These are phyloP conservation scores for Neoscelio sp. DNA, from an alignment of 2,888 invertebrate genomes.

Conservation along the genomic window DNA sequence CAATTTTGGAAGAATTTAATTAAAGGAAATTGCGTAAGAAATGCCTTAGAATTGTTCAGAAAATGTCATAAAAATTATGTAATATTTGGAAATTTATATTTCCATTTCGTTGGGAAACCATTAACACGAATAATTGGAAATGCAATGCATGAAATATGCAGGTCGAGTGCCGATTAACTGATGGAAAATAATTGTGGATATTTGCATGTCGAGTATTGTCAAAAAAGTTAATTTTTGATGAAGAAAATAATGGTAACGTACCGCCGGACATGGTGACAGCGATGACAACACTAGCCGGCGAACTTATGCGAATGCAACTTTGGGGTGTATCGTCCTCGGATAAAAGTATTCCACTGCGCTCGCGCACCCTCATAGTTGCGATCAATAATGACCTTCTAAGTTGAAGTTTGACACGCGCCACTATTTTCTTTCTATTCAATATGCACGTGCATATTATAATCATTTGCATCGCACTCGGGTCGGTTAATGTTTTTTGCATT, in stretches of 20 bases:
- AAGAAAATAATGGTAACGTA: conserved; percentile 72
- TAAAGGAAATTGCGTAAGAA: no score
- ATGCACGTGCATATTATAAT: conserved; percentile 1
- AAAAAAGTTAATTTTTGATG: conserved; percentile 4
- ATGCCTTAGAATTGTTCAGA: background rate
- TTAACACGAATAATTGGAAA: background rate
- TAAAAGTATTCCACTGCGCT: conserved; percentile 69
- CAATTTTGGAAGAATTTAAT: no score
- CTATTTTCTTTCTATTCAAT: conserved; percentile 27
- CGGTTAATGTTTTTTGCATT: no score
- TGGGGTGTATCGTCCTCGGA: conserved; percentile 66
- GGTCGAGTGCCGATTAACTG: background rate
- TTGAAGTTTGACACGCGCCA: conserved; percentile 60
- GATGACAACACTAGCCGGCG: conserved; percentile 72
- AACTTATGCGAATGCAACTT: conserved; percentile 52
- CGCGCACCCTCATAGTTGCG: conserved; percentile 70
- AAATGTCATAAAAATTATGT: background rate
- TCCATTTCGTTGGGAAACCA: no score
- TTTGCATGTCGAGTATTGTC: no score
- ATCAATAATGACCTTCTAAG: conserved; percentile 70
- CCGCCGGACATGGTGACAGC: conserved; percentile 77
- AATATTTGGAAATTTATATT: no score
- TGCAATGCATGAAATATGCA: background rate
- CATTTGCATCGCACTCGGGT: no score
- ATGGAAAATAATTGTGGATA: background rate